Evolutionary conservation across 2,113 vertebrate genomes (phyloP), one percentile per base, ranked within the genome.

Genomic region (Hoplias malabaricus): DNA sequence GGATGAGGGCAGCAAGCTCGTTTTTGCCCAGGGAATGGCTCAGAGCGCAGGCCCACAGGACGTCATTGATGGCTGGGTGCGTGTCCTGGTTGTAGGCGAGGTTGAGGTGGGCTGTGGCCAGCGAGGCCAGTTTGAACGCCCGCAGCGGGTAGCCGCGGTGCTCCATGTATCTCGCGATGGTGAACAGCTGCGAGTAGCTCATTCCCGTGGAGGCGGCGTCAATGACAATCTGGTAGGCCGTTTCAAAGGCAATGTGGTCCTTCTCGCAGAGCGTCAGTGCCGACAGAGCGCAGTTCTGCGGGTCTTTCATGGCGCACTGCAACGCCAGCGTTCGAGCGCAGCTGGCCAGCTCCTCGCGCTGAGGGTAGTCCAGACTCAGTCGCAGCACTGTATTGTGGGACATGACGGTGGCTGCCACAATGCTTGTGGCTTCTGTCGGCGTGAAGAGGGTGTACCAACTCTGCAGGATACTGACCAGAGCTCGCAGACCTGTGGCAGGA

Each of bases 21-120:
- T 99, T 99, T 89, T 98, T 98, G n/a, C 98, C 98, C 85, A 99
- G 90, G 0, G 97, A 99, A 90, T 99, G 98, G 90, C 96, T 98
- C 84, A 99, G 93, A 4, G 97, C 96, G 8, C 98, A 99, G 9
- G 96, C 98, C 96, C 97, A 99, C 29, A 99, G 94, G 85, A 99
- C 98, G 11, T 99, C 98, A 0, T 99, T 99, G 90, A 99, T 98
- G 86, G 98, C 98, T 0, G 98, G 96, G 88, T 98, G 98, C 0
- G 97, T 99, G 91, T 99, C 98, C 93, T 99, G 98, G 93, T 99
- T 99, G 90, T 99, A 98, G 65, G 96, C 97, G 87, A 99, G 92
- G 92, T 98, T 99, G 66, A 99, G 96, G 89, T 98, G 98, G 0
- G 95, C 96, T 96, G 99, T 98, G 88, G 97, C 98, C 67, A 99